These are phyloP conservation scores for Lycia hirtaria DNA, from an alignment of 2,888 invertebrate species.

Conservation along the genomic window DNA sequence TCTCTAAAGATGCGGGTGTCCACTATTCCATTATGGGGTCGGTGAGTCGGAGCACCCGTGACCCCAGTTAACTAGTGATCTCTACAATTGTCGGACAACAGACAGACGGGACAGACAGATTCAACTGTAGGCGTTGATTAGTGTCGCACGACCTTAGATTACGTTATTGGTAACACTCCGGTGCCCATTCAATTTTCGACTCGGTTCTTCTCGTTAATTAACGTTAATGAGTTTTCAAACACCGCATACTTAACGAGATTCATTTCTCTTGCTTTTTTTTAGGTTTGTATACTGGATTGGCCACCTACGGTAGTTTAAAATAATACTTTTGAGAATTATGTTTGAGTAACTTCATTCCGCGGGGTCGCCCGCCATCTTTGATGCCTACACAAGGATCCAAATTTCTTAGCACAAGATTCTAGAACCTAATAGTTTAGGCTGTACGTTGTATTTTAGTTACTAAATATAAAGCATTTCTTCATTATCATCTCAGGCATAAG, in stretches of 20 bases:
- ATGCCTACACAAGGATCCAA: too few relatives aligned
- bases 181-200: slow-evolving; percentile 29
- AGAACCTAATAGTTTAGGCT: too few relatives aligned
- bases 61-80: slow-evolving; percentile 52
- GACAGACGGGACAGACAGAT: slow-evolving; percentile 47
- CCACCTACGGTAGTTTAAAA: neutral
- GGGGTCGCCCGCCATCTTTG: too few relatives aligned
- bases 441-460: too few relatives aligned
- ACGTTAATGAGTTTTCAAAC: slow-evolving; percentile 28
- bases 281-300: neutral
- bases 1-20: slow-evolving; percentile 75
- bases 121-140: slow-evolving; percentile 66
- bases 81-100: slow-evolving; percentile 54
- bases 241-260: slow-evolving; percentile 14
- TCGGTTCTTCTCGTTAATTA: slow-evolving; percentile 28
- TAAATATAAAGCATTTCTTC: too few relatives aligned
- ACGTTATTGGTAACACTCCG: slow-evolving; percentile 26
- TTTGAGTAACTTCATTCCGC: too few relatives aligned
- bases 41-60: slow-evolving; percentile 39
- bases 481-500: too few relatives aligned
- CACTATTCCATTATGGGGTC: slow-evolving; percentile 69
- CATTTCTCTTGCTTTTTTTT: slow-evolving; percentile 17
- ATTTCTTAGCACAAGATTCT: too few relatives aligned
- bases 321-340: neutral
- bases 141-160: slow-evolving; percentile 54